Conservation (phyloP, 2,888 invertebrate genomes). For the Eupithecia centaureata region DNA sequence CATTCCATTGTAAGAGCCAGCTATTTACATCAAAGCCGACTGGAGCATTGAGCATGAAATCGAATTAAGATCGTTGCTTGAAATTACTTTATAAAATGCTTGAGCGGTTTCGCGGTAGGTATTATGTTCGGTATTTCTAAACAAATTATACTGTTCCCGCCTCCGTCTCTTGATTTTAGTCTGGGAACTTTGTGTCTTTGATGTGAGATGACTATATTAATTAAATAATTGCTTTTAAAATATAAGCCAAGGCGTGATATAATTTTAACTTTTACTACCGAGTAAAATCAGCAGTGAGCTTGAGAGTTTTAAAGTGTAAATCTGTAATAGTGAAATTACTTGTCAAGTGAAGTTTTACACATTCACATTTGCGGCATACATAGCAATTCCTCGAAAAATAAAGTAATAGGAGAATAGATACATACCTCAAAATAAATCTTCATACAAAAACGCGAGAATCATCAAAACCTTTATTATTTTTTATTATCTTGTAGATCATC, state of each 20-base stretch:
- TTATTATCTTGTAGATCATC: too few relatives aligned
- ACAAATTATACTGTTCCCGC: constrained; percentile 20
- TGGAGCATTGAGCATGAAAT: constrained; percentile 46
- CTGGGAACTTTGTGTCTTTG: constrained; percentile 11
- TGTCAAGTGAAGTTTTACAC: too few relatives aligned
- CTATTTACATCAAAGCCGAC: constrained; percentile 44
- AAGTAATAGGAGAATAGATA: too few relatives aligned
- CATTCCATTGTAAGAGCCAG: constrained; percentile 32
- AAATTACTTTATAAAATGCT: constrained; percentile 43
- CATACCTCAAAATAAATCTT: too few relatives aligned
- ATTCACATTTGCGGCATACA: too few relatives aligned
- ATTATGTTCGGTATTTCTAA: constrained; percentile 29
- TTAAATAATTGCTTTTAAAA: neutral
- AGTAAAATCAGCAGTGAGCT: neutral
- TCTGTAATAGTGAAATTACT: too few relatives aligned
- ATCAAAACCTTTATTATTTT: too few relatives aligned
- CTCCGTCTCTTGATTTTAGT: constrained; percentile 13
- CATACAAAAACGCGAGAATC: too few relatives aligned
- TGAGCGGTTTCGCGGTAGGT: constrained; percentile 34
- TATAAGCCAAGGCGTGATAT: neutral
- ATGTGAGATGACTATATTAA: constrained; percentile 9
- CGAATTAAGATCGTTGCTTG: constrained; percentile 44
- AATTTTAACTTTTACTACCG: constrained; percentile 3
- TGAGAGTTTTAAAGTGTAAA: too few relatives aligned
- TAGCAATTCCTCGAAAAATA: too few relatives aligned